Evolutionary conservation across 2,113 vertebrate species (phyloP).

Genomic region (Nestor notabilis): DNA sequence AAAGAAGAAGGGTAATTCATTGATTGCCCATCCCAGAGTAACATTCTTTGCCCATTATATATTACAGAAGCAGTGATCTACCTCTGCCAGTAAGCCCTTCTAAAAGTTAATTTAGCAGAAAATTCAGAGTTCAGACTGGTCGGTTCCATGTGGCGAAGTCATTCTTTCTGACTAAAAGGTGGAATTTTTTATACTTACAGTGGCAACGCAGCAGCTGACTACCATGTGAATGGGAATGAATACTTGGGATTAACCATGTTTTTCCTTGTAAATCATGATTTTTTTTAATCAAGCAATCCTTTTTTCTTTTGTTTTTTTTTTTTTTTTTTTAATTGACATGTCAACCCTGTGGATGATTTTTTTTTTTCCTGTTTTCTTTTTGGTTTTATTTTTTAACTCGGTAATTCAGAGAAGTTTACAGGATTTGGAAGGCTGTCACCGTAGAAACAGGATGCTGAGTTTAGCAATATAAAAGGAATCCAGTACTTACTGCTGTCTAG

Average conservation of each 20-base stretch:
- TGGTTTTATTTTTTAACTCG: background rate
- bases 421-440: constrained; percentile 67
- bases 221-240: constrained; percentile 50
- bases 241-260: constrained; percentile 56
- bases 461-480: constrained; percentile 71
- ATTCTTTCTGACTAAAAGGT: constrained; percentile 56
- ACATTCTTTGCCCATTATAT: constrained; percentile 47
- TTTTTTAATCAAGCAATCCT: constrained; percentile 52
- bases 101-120: constrained; percentile 61
- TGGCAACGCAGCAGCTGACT: constrained; percentile 69
- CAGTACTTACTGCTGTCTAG: constrained; percentile 77
- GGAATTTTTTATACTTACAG: constrained; percentile 62
- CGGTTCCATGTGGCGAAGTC: constrained; percentile 53
- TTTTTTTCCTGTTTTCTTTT: rapidly evolving
- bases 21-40: constrained; percentile 59
- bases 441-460: constrained; percentile 59
- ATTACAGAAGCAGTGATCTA: constrained; percentile 79
- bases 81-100: constrained; percentile 79
- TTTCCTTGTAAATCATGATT: constrained; percentile 59
- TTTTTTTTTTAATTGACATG: constrained; percentile 45
- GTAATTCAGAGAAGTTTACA: constrained; percentile 63
- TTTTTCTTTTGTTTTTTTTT: background rate
- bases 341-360: constrained; percentile 70
- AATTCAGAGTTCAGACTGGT: constrained; percentile 45
- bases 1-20: constrained; percentile 42